These are phyloP conservation scores for Tetragonula clypearis DNA, from an alignment of 1,140 invertebrate genomes.

Conservation along the genomic window DNA sequence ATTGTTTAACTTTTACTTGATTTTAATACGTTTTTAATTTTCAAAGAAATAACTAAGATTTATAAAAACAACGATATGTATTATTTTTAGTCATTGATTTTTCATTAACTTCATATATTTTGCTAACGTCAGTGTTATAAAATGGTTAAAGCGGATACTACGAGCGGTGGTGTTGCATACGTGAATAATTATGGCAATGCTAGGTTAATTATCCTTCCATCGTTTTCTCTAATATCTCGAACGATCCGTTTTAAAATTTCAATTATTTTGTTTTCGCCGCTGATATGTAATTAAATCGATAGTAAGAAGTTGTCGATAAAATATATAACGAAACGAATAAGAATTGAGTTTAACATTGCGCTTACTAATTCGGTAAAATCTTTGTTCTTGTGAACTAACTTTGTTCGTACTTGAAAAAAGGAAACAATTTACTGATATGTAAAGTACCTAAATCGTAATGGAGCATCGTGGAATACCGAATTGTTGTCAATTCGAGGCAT, in stretches of 20 bases:
- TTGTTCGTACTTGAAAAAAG: neutral
- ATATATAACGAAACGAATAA: neutral
- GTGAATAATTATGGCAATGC: neutral
- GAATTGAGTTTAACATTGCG: neutral
- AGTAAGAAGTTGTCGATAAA: neutral
- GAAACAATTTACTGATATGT: conserved; percentile 21
- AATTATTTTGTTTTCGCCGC: neutral
- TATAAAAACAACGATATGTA: no score
- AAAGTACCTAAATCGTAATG: conserved; percentile 16
- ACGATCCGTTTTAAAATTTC: neutral
- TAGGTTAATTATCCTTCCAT: neutral
- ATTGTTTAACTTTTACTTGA: no score
- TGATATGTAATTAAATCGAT: conserved; percentile 43
- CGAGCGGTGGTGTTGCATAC: no score
- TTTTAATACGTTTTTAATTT: no score
- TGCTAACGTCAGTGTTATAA: no score
- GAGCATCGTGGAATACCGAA: neutral
- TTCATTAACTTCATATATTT: no score
- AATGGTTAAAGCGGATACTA: no score
- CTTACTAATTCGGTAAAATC: neutral
- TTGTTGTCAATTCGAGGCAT: neutral
- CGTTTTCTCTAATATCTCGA: neutral
- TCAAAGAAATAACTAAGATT: no score
- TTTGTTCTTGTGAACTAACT: neutral
- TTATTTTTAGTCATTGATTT: no score